Percentiles rank a stretch among this genome's conserved stretches.
Evolutionary conservation across 1,140 invertebrate genomes (phyloP).

Genomic region (Sinonovacula constricta): DNA sequence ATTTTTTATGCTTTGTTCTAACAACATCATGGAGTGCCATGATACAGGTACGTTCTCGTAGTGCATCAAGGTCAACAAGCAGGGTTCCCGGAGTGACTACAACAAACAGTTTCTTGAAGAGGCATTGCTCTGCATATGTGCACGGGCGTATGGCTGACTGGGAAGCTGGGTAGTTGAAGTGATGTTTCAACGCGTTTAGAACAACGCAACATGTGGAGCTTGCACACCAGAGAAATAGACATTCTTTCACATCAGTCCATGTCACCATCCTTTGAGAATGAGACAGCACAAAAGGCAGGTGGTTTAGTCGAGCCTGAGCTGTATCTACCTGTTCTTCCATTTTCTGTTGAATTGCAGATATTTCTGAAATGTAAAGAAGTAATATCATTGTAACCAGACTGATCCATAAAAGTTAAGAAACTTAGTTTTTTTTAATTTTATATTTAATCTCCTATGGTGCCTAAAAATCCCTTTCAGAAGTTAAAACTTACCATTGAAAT

Average conservation of each 20-base stretch:
- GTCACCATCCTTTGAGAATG: constrained; percentile 9
- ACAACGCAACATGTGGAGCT: constrained; percentile 23
- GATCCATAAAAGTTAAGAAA: too few species aligned
- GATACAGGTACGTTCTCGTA: background rate
- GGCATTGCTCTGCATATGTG: constrained; percentile 14
- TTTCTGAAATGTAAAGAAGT: too few species aligned
- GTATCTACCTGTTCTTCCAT: too few species aligned
- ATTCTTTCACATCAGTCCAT: constrained; percentile 38
- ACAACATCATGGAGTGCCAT: constrained; percentile 12
- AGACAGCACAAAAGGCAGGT: constrained; percentile 16
- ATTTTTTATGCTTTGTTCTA: constrained; percentile 14
- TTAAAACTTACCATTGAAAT: too few species aligned
- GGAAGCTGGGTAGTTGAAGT: constrained; percentile 1
- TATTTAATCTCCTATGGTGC: too few species aligned
- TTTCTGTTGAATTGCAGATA: too few species aligned
- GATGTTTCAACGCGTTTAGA: constrained; percentile 19
- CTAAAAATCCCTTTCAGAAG: too few species aligned
- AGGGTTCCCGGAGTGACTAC: constrained; percentile 25
- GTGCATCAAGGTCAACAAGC: constrained; percentile 21
- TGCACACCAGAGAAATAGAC: constrained; percentile 26
- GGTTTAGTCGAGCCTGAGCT: constrained; percentile 9
- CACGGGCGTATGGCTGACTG: constrained; percentile 32
- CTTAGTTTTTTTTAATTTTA: too few species aligned
- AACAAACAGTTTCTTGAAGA: constrained; percentile 25
- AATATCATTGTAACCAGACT: too few species aligned